Evolutionary conservation across 2,113 vertebrate species (phyloP).

Genomic region (Tursiops truncatus): DNA sequence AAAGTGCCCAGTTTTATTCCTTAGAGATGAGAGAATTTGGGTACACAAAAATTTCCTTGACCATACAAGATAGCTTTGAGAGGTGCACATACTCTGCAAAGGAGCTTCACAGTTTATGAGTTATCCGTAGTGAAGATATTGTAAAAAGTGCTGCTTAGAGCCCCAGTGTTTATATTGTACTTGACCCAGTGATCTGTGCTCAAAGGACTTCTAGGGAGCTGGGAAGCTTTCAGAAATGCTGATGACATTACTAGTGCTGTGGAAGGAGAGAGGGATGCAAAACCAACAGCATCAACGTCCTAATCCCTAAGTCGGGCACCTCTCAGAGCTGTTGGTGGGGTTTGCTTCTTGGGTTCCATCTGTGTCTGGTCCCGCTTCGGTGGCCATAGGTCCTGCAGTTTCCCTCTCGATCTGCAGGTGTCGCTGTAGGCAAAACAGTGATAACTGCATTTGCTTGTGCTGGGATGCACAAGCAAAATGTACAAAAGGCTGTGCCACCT

Average conservation of each 20-base stretch:
- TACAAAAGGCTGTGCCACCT: background rate
- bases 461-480: background rate
- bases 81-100: background rate
- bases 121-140: background rate
- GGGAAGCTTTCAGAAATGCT: background rate
- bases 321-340: background rate
- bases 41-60: background rate
- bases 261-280: background rate
- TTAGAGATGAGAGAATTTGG: background rate
- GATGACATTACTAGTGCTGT: background rate
- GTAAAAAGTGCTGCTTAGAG: background rate
- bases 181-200: background rate
- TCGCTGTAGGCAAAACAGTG: background rate
- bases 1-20: background rate
- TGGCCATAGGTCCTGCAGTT: background rate
- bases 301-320: fast-evolving
- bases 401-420: constrained; percentile 11
- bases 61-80: background rate
- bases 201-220: background rate
- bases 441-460: background rate
- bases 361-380: fast-evolving
- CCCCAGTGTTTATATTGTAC: background rate
- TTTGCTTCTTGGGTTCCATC: background rate
- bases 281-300: background rate
- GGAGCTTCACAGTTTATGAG: background rate